Base-by-base conservation (phyloP, 2,888 invertebrate species). In the Eubasilissa splendida region DNA sequence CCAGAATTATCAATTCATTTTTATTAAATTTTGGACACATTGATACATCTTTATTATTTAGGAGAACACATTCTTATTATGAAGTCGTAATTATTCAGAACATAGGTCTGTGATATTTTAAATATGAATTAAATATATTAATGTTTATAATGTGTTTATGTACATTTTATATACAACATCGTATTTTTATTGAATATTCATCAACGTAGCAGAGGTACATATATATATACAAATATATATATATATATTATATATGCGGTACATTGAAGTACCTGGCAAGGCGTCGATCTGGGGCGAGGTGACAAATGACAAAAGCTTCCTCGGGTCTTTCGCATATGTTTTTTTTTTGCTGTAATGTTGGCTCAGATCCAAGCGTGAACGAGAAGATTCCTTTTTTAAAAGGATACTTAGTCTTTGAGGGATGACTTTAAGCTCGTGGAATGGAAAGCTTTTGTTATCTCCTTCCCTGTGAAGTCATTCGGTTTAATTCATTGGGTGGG, bases 381-480 rank as follows among this genome's bases (percentile, higher is more conserved):
- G 31, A 1, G 54, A 71, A 42, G 12, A 58, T 9, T 73, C 22
- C 42, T 54, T 73, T 73, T 75, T 75, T 63, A 75, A 75, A 63
- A 31, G 59, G 73, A 75, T 75, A 63, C 75, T 75, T 75, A 75
- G 63, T 75, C 58, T 59, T 60, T 75, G 75, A 75, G 52, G 75
- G 50, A 75, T 75, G 53, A 31, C 52, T 63, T 60, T 63, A 60
- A 60, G 75, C 75, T 75, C 22, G n/a, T 63, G 75, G 53, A 75
- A 63, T 63, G 75, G 63, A 63, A 75, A 22, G 33, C 14, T 22
- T 52, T 59, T 75, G 63, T 75, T 75, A 75, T 63, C 33, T 22
- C 11, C 42, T n/a, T 42, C 22, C n/a, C 12, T 14, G 75, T 52
- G 31, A 14, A 60, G 22, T 59, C 75, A 60, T 60, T 75, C 60